These are phyloP conservation scores for Semibalanus balanoides DNA, from an alignment of 1,140 invertebrate species.

Conservation along the genomic window DNA sequence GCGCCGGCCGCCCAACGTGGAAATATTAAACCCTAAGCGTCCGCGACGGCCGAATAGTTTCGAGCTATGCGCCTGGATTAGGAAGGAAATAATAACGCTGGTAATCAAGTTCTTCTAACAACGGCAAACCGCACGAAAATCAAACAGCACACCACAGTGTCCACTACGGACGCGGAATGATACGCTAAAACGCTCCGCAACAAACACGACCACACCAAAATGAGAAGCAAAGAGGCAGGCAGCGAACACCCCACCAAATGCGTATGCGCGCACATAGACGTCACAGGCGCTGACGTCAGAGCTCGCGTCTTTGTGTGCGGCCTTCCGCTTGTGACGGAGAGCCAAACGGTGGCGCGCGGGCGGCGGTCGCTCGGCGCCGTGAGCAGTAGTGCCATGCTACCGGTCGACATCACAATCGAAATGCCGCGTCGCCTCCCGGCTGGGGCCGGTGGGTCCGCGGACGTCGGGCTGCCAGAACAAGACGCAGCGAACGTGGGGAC, in stretches of 20 bases:
- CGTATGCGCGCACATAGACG: background rate
- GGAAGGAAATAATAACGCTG: slow-evolving; percentile 2
- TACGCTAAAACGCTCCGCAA: background rate
- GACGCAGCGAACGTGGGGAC: too few species aligned
- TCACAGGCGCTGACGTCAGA: background rate
- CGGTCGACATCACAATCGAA: background rate
- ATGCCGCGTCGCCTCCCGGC: background rate
- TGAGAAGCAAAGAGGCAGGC: background rate
- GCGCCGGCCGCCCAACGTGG: background rate
- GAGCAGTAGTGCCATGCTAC: background rate
- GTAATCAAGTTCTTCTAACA: background rate
- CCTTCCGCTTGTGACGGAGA: background rate
- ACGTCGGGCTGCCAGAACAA: too few species aligned
- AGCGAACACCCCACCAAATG: background rate
- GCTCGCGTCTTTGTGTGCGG: background rate
- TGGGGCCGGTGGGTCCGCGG: too few species aligned
- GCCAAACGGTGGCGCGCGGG: background rate
- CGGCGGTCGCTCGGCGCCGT: background rate
- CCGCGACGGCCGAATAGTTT: background rate
- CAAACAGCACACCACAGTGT: background rate
- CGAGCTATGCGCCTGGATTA: background rate
- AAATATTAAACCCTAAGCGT: background rate
- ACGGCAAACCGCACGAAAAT: background rate
- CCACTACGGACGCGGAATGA: background rate
- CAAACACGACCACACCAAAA: background rate